phyloP scores from a whole-genome alignment of 2,888 invertebrate genomes.

The Eudasyphora cyanicolor region DNA sequence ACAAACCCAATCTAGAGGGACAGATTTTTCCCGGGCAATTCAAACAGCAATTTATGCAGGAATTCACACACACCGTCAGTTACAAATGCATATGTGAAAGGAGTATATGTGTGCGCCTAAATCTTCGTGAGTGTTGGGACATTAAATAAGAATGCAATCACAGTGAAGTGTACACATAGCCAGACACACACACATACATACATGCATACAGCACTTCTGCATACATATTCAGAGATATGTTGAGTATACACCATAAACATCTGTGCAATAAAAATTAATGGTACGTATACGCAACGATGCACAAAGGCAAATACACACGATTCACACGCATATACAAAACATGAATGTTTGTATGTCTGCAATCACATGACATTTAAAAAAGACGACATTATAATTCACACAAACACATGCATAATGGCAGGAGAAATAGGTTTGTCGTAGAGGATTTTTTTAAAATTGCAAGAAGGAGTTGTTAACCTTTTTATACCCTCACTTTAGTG shows the following conservation, averaged over 20 bases:
- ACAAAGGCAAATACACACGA: not conserved
- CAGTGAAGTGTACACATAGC: constrained; percentile 28
- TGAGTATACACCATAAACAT: not conserved
- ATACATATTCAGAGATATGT: not conserved
- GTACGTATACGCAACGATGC: constrained; percentile 32
- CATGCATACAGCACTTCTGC: constrained; percentile 52
- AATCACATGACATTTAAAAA: constrained; percentile 21
- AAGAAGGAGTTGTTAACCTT: too few species aligned
- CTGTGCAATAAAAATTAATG: constrained; percentile 57
- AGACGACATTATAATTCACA: not conserved
- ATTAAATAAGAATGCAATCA: constrained; percentile 60
- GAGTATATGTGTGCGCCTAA: not conserved
- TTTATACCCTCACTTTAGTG: too few species aligned
- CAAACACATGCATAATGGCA: not conserved
- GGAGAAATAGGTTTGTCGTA: too few species aligned
- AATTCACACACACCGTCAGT: not conserved
- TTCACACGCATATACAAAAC: not conserved
- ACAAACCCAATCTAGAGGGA: not conserved
- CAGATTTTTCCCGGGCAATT: not conserved
- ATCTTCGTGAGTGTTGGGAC: too few species aligned
- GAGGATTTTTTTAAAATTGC: too few species aligned
- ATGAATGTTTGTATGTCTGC: not conserved
- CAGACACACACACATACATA: constrained; percentile 49
- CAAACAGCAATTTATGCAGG: constrained; percentile 19
- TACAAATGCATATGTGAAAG: not conserved